phyloP scores from a whole-genome alignment of 2,113 vertebrate species.

The Notarius lentiginosus region DNA sequence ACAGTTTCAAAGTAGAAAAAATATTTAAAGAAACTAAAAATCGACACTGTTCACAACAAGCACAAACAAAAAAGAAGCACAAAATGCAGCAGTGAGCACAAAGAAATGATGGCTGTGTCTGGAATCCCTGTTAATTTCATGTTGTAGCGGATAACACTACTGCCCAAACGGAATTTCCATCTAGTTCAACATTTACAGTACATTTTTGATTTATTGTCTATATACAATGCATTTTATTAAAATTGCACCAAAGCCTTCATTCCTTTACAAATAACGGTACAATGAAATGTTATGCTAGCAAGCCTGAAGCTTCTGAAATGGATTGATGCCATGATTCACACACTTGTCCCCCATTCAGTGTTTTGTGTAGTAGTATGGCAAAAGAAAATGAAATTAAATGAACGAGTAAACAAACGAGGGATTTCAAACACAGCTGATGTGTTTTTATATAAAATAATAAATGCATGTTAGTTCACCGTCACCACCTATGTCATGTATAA shows the following conservation, averaged over 20 bases:
- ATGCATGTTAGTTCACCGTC: slow-evolving; percentile 7
- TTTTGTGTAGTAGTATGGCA: neutral
- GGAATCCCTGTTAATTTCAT: neutral
- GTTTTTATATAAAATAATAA: neutral
- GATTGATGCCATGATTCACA: slow-evolving; percentile 4
- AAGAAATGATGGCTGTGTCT: slow-evolving; percentile 16
- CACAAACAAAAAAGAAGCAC: neutral
- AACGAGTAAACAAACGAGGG: slow-evolving; percentile 12
- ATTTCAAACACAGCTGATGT: slow-evolving; percentile 29
- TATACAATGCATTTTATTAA: slow-evolving; percentile 26
- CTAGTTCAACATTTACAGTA: slow-evolving; percentile 18
- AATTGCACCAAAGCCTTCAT: slow-evolving; percentile 2
- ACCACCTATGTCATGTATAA: slow-evolving; percentile 1
- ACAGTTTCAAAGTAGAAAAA: slow-evolving; percentile 11
- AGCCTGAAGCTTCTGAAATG: neutral
- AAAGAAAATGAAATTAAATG: neutral
- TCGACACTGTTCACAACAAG: slow-evolving; percentile 12
- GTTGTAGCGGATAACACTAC: neutral
- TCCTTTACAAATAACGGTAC: neutral
- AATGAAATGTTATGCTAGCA: slow-evolving; percentile 5
- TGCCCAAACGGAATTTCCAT: neutral
- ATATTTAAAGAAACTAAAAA: slow-evolving; percentile 19
- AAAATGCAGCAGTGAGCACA: slow-evolving; percentile 29
- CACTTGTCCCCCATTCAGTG: neutral
- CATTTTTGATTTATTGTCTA: slow-evolving; percentile 4